Evolutionary conservation across 2,113 vertebrate species (phyloP), one percentile per base, ranked within the genome.

Genomic region (Oncorhynchus tshawytscha): DNA sequence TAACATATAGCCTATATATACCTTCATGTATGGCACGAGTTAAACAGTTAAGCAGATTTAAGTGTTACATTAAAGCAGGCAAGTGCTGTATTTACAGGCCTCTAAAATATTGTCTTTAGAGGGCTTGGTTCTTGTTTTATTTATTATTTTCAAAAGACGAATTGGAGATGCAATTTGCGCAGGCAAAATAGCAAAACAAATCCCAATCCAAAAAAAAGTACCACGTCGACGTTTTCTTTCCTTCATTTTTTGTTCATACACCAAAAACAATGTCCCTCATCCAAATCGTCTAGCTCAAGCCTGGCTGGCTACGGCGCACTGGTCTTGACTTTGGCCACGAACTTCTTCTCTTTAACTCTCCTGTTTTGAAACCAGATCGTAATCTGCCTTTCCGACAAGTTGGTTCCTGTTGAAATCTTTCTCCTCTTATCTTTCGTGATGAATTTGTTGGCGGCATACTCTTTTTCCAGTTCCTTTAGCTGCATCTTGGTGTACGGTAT

Each of bases 341-440:
- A 94, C 87, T 98, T 98, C 88, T 98, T 98, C 91, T 98, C 97
- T 78, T 98, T 98, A 60, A 98, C 96, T 71, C 96, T 79, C 80
- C 97, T 87, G 89, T 98, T 98, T 83, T 98, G 97, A 94, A 98
- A 98, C 97, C 97, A 98, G 86, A 98, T 98, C 84, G 97, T 98
- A 85, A 98, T 97, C 86, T 98, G 97, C 27, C 96, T 91, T 90
- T 98, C 97, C 0, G 94, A 96, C 67, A 98, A 93, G 88, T 94
- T 96, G 89, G 96, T 98, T 72, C 86, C 90, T 1, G 95, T 94
- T 0, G 96, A 95, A 83, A 98, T 97, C 93, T 96, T 97, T 88
- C 96, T 94, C 85, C 97, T 91, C 92, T 97, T 98, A 91, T 98
- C 96, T 86, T 97, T 98, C 76, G 96, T 98, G 92, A 98, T 96